Evolutionary conservation across 2,888 invertebrate genomes (phyloP).

Genomic region (Latrodectus hesperus): DNA sequence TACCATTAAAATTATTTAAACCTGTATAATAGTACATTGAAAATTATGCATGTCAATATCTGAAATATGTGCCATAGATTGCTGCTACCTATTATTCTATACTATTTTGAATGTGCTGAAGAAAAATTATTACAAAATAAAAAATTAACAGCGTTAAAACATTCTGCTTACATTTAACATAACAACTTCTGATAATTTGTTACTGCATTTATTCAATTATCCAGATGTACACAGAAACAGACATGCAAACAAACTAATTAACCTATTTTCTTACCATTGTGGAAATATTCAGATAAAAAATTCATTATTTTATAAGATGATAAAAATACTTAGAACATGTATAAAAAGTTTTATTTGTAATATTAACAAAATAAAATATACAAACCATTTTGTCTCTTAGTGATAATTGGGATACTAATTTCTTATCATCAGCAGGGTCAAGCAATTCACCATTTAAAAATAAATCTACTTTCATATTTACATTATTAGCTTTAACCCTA

Average conservation of each 20-base stretch:
- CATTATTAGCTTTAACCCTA: slow-evolving; percentile 78
- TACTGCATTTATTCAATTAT: no score
- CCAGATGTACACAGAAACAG: no score
- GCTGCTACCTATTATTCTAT: no score
- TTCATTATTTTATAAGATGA: background rate
- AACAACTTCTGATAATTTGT: no score
- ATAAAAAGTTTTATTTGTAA: background rate
- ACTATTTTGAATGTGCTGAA: background rate
- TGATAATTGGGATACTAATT: slow-evolving; percentile 88
- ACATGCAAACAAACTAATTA: no score
- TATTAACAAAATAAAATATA: background rate
- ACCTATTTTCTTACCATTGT: background rate
- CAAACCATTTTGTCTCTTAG: slow-evolving; percentile 90
- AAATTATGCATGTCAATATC: no score
- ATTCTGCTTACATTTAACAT: background rate
- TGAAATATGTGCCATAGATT: no score
- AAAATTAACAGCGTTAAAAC: background rate
- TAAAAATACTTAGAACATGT: background rate
- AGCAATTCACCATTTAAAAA: slow-evolving; percentile 91
- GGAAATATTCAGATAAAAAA: background rate
- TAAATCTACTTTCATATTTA: slow-evolving; percentile 89
- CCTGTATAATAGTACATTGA: no score
- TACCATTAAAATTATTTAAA: no score
- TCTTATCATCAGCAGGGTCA: slow-evolving; percentile 90
- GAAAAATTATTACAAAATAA: background rate